phyloP scores from a whole-genome alignment of 2,113 vertebrate species.

The Platycercus adscitus region DNA sequence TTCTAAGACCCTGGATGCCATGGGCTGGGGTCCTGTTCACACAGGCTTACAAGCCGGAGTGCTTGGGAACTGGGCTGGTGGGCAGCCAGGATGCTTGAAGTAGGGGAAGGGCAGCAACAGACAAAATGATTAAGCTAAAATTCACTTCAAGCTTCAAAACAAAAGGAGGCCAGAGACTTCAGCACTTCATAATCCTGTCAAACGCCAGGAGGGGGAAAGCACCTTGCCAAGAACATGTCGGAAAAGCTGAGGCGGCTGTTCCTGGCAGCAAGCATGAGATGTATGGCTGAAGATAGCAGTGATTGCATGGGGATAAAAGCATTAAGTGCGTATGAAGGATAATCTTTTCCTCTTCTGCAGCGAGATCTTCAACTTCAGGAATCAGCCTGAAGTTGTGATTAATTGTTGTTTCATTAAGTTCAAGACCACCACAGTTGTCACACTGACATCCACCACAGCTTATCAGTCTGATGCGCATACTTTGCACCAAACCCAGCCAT shows the following conservation, averaged over 20 bases:
- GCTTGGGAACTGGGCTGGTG: not conserved
- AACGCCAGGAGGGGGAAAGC: not conserved
- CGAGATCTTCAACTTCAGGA: not conserved
- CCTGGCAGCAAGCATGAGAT: not conserved
- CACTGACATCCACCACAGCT: not conserved
- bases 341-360: not conserved
- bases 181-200: not conserved
- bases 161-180: not conserved
- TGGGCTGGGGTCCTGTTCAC: not conserved
- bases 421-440: not conserved
- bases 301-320: not conserved
- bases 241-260: not conserved
- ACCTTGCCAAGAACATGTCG: constrained; percentile 15
- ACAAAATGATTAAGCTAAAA: not conserved
- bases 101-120: not conserved
- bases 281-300: not conserved
- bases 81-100: not conserved
- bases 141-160: constrained; percentile 11
- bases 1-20: not conserved
- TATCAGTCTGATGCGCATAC: not conserved
- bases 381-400: not conserved
- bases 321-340: not conserved
- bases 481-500: not conserved
- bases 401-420: not conserved
- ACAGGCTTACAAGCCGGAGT: accelerated